Conservation (phyloP, 2,113 vertebrate species). For the Australoheros scitulus region DNA sequence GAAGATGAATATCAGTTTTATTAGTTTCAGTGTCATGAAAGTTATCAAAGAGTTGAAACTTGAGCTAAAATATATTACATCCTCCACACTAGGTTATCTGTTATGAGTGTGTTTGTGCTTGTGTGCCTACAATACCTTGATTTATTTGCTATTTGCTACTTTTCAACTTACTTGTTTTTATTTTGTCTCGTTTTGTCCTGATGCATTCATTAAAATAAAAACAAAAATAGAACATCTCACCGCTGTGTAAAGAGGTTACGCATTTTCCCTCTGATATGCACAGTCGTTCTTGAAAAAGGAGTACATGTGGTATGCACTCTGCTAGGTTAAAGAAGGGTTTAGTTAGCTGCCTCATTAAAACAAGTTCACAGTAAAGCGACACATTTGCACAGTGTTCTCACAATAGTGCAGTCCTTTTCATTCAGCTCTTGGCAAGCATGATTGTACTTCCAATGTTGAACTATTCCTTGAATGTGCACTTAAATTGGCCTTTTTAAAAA, state of each 20-base stretch:
- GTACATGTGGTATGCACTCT: not conserved
- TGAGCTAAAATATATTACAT: not conserved
- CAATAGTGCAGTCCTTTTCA: not conserved
- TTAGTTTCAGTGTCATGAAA: not conserved
- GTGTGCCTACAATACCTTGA: not conserved
- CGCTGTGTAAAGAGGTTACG: not conserved
- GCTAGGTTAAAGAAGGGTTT: not conserved
- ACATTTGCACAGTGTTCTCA: not conserved
- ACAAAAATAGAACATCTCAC: not conserved
- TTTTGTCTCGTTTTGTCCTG: not conserved
- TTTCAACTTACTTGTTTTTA: no score
- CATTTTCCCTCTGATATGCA: not conserved
- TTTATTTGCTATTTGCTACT: not conserved
- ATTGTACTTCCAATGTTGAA: not conserved
- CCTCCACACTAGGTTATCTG: not conserved
- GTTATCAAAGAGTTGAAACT: not conserved
- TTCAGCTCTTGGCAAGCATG: not conserved
- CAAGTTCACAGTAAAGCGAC: no score
- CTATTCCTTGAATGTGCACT: not conserved
- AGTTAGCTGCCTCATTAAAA: not conserved
- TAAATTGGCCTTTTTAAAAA: not conserved
- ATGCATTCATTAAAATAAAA: not conserved
- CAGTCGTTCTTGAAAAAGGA: not conserved
- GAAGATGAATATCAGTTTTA: not conserved
- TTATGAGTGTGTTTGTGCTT: not conserved